Percentiles rank a stretch among this genome's conserved stretches.
These are phyloP conservation scores for Cataglyphis altisquamis DNA, from an alignment of 2,888 invertebrate species.

Conservation along the genomic window DNA sequence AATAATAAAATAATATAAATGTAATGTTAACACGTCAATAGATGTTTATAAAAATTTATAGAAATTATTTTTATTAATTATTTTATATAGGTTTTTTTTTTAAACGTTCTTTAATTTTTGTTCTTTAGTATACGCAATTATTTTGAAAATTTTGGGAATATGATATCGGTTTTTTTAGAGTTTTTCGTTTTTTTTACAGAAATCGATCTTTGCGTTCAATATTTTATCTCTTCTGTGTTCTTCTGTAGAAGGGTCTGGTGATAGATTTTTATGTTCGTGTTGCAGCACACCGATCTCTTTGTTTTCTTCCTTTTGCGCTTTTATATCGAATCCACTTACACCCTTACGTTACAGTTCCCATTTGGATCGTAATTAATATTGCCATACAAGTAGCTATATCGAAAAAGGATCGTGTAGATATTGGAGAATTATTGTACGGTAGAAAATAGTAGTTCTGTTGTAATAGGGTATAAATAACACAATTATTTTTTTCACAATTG, in stretches of 20 bases:
- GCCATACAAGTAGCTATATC: conserved; percentile 50
- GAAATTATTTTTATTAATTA: neutral
- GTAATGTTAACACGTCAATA: neutral
- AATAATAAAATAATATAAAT: neutral
- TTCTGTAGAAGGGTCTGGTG: conserved; percentile 35
- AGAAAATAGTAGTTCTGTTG: conserved; percentile 20
- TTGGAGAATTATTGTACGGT: conserved; percentile 41
- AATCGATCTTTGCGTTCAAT: conserved; percentile 11
- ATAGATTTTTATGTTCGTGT: conserved; percentile 53
- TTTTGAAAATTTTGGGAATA: neutral
- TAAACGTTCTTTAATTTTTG: neutral
- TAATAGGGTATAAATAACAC: conserved; percentile 41
- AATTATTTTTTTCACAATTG: conserved; percentile 19
- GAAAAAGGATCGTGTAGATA: conserved; percentile 45
- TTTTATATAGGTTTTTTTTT: neutral
- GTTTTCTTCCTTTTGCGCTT: conserved; percentile 37
- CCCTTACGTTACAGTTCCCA: conserved; percentile 44
- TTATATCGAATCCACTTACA: conserved; percentile 53
- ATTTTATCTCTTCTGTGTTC: conserved; percentile 28
- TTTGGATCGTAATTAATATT: conserved; percentile 50
- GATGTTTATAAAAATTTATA: neutral
- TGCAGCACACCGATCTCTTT: conserved; percentile 38
- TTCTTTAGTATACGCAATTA: neutral
- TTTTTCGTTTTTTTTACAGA: neutral
- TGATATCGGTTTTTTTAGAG: neutral